A percentile compares a stretch with the other conserved stretches of the same genome.
phyloP scores from a whole-genome alignment of 2,113 vertebrate genomes.

The Propithecus coquereli region DNA sequence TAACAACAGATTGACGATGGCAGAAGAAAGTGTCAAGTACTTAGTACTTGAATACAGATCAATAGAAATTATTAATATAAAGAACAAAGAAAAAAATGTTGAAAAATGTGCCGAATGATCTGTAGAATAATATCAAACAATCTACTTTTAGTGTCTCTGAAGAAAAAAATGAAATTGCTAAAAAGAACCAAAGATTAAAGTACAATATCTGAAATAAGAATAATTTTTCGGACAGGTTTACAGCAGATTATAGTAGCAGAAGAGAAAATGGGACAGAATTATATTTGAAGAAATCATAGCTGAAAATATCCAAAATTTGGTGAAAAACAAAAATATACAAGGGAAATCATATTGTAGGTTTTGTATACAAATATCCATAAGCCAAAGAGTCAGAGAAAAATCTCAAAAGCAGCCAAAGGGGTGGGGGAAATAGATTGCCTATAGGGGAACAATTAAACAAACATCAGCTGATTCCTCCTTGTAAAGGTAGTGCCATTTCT shows the following conservation, averaged over 20 bases:
- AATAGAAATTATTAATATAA: slow-evolving; percentile 15
- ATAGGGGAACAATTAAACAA: not conserved
- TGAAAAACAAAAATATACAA: not conserved
- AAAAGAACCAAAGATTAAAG: not conserved
- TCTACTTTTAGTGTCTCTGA: not conserved
- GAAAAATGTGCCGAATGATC: not conserved
- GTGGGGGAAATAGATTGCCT: not conserved
- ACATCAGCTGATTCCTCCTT: not conserved
- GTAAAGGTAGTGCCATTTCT: not conserved
- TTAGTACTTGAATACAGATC: not conserved
- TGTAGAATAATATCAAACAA: not conserved
- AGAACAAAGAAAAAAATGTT: not conserved
- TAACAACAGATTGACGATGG: not conserved
- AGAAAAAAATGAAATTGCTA: not conserved
- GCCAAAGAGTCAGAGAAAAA: not conserved
- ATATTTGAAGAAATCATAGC: slow-evolving; percentile 28
- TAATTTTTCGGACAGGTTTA: not conserved
- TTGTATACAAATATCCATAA: not conserved
- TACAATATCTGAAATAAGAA: not conserved
- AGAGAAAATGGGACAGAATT: not conserved
- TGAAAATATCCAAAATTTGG: slow-evolving; percentile 7
- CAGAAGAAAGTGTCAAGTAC: not conserved
- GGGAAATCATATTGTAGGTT: not conserved
- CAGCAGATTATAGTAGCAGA: not conserved
- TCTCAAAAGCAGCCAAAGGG: not conserved